phyloP scores from a whole-genome alignment of 2,797 vertebrate species.

The Alectoris magna region DNA sequence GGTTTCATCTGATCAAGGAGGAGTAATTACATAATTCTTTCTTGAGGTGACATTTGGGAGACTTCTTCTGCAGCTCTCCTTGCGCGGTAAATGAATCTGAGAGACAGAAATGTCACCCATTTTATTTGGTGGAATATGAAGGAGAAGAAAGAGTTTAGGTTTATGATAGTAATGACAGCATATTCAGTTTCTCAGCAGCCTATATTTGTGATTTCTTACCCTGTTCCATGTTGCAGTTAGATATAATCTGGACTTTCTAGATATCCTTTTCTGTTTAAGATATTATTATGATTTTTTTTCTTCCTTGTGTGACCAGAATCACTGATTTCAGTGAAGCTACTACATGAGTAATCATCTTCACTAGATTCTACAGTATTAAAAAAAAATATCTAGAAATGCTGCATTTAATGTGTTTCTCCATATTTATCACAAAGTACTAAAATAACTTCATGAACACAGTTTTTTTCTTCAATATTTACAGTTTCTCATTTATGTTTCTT shows the following conservation, averaged over 20 bases:
- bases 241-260: background rate
- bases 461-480: background rate
- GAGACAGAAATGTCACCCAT: background rate
- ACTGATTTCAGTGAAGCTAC: background rate
- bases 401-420: background rate
- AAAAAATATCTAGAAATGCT: background rate
- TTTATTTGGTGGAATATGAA: constrained; percentile 6
- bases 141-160: background rate
- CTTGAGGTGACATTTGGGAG: background rate
- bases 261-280: background rate
- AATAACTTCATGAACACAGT: background rate
- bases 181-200: background rate
- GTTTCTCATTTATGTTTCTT: background rate
- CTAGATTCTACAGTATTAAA: background rate
- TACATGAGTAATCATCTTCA: background rate
- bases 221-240: background rate
- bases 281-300: background rate
- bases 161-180: background rate
- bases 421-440: background rate
- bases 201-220: background rate
- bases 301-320: background rate
- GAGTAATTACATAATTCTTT: background rate
- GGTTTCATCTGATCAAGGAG: background rate
- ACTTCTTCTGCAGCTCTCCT: background rate
- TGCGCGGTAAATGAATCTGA: background rate